Percentiles rank a stretch among this genome's conserved stretches.
These are phyloP conservation scores for Lepetodrilus schrolli DNA, from an alignment of 2,888 invertebrate genomes.

Conservation along the genomic window DNA sequence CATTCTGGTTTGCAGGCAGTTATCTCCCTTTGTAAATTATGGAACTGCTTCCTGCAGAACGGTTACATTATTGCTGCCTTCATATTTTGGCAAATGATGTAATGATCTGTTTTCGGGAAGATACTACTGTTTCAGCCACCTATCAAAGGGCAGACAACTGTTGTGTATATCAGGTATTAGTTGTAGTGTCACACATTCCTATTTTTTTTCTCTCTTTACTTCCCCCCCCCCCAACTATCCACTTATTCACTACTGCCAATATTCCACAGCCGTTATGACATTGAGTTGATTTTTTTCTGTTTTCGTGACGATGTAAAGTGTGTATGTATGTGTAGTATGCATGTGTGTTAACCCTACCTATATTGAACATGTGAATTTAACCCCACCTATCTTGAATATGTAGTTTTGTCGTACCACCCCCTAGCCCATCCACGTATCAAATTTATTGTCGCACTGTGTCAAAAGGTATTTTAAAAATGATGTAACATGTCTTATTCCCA, in stretches of 20 bases:
- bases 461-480: conserved; percentile 1
- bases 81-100: too few species aligned
- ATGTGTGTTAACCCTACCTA: neutral
- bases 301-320: neutral
- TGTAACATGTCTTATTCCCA: conserved; percentile 22
- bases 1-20: neutral
- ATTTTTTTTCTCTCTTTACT: neutral
- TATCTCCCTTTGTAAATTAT: conserved; percentile 3
- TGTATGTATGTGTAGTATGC: neutral
- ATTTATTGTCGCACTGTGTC: conserved; percentile 13
- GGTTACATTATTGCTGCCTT: too few species aligned
- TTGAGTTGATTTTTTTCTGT: neutral
- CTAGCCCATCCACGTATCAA: conserved; percentile 2
- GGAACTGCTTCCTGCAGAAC: neutral
- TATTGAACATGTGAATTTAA: neutral
- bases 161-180: neutral
- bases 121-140: too few species aligned
- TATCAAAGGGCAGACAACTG: conserved; percentile 6
- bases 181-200: conserved; percentile 16
- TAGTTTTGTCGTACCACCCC: too few species aligned
- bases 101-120: too few species aligned
- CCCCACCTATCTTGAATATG: too few species aligned
- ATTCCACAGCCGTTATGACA: neutral
- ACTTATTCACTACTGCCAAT: too few species aligned
- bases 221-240: too few species aligned